phyloP scores from a whole-genome alignment of 2,888 invertebrate species.

The Drosophila meridionalis region DNA sequence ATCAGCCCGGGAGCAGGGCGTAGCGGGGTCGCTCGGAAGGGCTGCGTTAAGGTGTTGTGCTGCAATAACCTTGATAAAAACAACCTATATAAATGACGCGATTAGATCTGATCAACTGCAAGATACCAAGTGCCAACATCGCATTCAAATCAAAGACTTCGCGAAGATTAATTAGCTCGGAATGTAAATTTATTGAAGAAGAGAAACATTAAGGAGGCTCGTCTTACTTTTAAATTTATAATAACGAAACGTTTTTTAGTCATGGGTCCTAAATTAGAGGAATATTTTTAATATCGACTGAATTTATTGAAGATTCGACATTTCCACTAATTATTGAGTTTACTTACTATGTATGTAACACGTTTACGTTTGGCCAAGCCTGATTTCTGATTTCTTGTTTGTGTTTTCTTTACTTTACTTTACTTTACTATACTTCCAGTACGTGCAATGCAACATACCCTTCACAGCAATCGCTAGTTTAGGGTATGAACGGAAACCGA shows the following conservation, averaged over 20 bases:
- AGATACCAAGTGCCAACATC: constrained; percentile 24
- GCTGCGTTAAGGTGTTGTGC: constrained; percentile 60
- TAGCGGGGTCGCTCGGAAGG: background rate
- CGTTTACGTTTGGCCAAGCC: too few relatives aligned
- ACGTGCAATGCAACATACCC: constrained; percentile 37
- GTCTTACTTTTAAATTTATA: too few relatives aligned
- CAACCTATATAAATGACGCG: constrained; percentile 5
- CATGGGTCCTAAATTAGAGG: too few relatives aligned
- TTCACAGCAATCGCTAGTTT: background rate
- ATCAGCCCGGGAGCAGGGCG: background rate
- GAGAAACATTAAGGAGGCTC: too few relatives aligned
- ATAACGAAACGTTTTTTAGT: too few relatives aligned
- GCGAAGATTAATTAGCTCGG: background rate
- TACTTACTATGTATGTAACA: too few relatives aligned
- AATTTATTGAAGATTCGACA: too few relatives aligned
- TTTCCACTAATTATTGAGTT: too few relatives aligned
- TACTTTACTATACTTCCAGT: too few relatives aligned
- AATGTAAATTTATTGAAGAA: too few relatives aligned
- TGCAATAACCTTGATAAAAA: constrained; percentile 65
- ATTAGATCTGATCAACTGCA: constrained; percentile 19
- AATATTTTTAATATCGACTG: too few relatives aligned
- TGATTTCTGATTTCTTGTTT: background rate
- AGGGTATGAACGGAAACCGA: constrained; percentile 38
- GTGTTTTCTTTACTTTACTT: background rate
- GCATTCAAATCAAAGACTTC: background rate